Conservation (phyloP, 2,888 invertebrate species). For the Miltochrista miniata region DNA sequence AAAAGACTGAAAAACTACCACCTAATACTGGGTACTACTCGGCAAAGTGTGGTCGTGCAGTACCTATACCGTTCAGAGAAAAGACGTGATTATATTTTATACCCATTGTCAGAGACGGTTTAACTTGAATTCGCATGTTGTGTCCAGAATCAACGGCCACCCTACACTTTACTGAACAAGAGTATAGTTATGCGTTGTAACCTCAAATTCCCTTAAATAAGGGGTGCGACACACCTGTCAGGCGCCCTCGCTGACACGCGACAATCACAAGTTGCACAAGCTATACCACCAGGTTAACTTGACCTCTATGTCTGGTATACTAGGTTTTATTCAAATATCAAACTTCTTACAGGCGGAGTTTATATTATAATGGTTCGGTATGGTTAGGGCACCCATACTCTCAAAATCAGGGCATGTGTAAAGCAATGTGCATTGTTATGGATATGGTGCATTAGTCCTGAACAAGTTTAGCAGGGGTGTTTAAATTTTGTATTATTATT, state of each 20-base stretch:
- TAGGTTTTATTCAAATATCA: neutral
- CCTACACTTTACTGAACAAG: conserved; percentile 47
- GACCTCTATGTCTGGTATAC: conserved; percentile 42
- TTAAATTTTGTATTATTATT: conserved; percentile 55
- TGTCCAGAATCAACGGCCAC: conserved; percentile 40
- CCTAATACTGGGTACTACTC: no score
- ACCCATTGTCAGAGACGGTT: no score
- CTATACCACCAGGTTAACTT: conserved; percentile 45
- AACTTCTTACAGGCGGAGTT: conserved; percentile 23
- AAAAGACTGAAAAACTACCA: no score
- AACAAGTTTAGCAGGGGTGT: conserved; percentile 48
- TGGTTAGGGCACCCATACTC: conserved; percentile 59
- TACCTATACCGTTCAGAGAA: no score
- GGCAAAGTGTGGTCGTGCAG: no score
- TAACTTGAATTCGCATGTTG: no score
- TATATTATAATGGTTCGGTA: conserved; percentile 44
- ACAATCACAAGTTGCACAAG: conserved; percentile 64
- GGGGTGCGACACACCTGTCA: conserved; percentile 79
- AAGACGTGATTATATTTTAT: no score
- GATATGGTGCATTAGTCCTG: conserved; percentile 58
- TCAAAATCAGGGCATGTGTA: conserved; percentile 64
- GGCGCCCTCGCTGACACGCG: conserved; percentile 78
- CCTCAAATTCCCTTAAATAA: conserved; percentile 75
- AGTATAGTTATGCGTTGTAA: conserved; percentile 71
- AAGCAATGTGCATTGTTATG: conserved; percentile 73